These are phyloP conservation scores for Drosophila gaucha DNA, from an alignment of 2,888 invertebrate species.

Conservation along the genomic window DNA sequence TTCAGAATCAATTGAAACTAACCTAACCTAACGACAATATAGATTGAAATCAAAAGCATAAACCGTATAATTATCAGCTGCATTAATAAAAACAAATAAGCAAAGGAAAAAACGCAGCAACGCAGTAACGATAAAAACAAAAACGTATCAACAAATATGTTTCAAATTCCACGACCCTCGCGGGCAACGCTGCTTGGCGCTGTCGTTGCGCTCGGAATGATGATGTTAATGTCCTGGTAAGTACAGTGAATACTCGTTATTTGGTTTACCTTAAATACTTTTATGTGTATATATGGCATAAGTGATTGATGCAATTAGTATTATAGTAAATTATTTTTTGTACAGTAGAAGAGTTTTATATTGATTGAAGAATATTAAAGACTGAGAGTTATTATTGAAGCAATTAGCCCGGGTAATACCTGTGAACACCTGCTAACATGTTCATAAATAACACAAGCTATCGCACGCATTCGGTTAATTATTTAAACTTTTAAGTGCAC, in stretches of 20 bases:
- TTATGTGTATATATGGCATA: too few relatives aligned
- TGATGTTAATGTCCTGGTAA: conserved; percentile 77
- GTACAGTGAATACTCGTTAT: conserved; percentile 31
- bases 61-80: not conserved
- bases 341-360: too few relatives aligned
- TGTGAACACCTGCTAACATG: conserved; percentile 2
- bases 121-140: not conserved
- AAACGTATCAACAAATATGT: conserved; percentile 57
- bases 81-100: conserved; percentile 6
- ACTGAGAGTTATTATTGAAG: not conserved
- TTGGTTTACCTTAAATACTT: too few relatives aligned
- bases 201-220: conserved; percentile 53
- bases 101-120: not conserved
- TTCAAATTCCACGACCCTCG: conserved; percentile 63
- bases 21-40: conserved; percentile 25
- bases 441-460: conserved; percentile 6
- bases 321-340: too few relatives aligned
- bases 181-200: conserved; percentile 61
- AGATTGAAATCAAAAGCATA: not conserved
- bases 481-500: conserved; percentile 39
- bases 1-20: conserved; percentile 18
- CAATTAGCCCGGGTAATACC: not conserved
- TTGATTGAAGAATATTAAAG: not conserved
- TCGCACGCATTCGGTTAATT: conserved; percentile 24
- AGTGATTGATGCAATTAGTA: too few relatives aligned